A percentile compares a stretch with the other conserved stretches of the same genome.
These are phyloP conservation scores for Pitta sordida DNA, from an alignment of 2,113 vertebrate species.

Conservation along the genomic window DNA sequence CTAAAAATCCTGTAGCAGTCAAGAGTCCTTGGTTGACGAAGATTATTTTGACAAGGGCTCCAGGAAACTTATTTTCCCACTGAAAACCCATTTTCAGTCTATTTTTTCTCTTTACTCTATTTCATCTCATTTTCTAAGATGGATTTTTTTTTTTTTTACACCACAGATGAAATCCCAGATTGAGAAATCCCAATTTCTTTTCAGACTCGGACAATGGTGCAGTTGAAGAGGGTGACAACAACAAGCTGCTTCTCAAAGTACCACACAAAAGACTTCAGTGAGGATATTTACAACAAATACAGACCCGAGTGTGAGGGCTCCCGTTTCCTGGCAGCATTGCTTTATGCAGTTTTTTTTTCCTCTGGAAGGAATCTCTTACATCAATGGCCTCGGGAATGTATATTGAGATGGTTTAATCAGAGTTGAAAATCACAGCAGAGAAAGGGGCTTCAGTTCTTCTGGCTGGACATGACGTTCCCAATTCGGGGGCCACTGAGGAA, in stretches of 20 bases:
- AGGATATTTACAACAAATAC: conserved; percentile 55
- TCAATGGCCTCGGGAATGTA: conserved; percentile 36
- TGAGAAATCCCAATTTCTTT: conserved; percentile 22
- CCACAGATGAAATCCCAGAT: background rate
- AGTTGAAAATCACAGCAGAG: conserved; percentile 44
- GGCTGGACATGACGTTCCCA: background rate
- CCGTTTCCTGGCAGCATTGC: background rate
- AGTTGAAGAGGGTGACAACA: conserved; percentile 57
- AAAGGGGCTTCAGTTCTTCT: conserved; percentile 62
- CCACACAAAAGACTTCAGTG: conserved; percentile 62
- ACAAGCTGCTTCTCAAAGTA: conserved; percentile 38
- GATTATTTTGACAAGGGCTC: conserved; percentile 26
- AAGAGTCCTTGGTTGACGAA: background rate
- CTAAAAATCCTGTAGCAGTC: background rate
- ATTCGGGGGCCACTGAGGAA: background rate
- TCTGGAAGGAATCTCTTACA: conserved; percentile 59
- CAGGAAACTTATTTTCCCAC: conserved; percentile 3
- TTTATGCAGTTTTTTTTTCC: background rate
- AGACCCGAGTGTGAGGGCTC: conserved; percentile 1
- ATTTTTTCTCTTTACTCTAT: conserved; percentile 16
- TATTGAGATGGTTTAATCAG: conserved; percentile 23
- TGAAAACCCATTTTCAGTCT: conserved; percentile 15
- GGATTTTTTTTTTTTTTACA: background rate
- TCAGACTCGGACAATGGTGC: conserved; percentile 39
- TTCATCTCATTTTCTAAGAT: background rate